Evolutionary conservation across 2,113 vertebrate genomes (phyloP).

Genomic region (Camelus bactrianus): DNA sequence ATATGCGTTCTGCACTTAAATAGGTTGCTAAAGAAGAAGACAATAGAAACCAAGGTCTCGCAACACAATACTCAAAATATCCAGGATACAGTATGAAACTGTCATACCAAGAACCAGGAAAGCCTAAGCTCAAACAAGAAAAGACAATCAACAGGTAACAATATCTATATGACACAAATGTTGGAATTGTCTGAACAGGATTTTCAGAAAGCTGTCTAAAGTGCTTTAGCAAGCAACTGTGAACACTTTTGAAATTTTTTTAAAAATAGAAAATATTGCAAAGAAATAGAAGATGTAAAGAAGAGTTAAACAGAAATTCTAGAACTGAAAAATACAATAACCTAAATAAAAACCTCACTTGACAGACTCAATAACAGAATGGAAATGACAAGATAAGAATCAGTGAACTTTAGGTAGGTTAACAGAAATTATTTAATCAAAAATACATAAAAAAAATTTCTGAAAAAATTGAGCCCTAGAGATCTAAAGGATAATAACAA

Average conservation of each 20-base stretch:
- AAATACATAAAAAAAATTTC: not conserved
- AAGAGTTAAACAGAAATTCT: not conserved
- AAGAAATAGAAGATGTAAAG: slow-evolving; percentile 2
- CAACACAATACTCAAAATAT: not conserved
- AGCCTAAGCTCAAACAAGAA: slow-evolving; percentile 25
- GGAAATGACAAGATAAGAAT: not conserved
- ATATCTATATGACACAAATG: not conserved
- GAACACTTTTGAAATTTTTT: not conserved
- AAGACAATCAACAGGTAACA: not conserved
- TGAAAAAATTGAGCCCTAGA: not conserved
- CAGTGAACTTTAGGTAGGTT: not conserved
- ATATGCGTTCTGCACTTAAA: not conserved
- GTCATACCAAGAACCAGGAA: not conserved
- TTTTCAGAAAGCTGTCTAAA: slow-evolving; percentile 15
- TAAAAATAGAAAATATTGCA: not conserved
- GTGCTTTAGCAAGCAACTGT: not conserved
- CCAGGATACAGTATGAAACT: not conserved
- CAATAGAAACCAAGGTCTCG: not conserved
- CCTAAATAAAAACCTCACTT: not conserved
- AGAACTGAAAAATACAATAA: slow-evolving; percentile 21
- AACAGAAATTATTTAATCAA: not conserved
- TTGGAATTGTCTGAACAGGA: not conserved
- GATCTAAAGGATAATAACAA: not conserved
- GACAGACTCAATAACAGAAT: not conserved
- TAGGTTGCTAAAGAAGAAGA: not conserved